Conservation (phyloP, 2,113 vertebrate species). For the Elephantulus edwardii region DNA sequence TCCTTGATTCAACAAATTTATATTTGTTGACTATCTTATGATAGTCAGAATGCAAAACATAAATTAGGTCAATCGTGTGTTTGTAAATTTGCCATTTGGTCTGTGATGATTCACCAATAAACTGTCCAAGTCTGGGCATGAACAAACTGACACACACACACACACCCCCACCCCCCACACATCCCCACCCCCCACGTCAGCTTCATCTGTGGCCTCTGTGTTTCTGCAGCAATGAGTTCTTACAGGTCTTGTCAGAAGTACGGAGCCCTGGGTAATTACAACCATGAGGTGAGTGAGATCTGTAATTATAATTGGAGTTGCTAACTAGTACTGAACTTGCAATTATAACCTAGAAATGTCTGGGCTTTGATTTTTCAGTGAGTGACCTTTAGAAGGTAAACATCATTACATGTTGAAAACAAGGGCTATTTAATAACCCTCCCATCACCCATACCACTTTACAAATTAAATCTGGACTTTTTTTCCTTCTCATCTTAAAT, state of each 20-base stretch:
- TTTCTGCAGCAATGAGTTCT: background rate
- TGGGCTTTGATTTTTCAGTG: conserved; percentile 57
- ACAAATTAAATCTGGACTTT: conserved; percentile 9
- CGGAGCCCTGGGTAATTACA: conserved; percentile 67
- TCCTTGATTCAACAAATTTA: background rate
- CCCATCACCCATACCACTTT: background rate
- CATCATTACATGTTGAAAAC: background rate
- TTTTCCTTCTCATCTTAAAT: conserved; percentile 14
- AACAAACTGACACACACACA: conserved; percentile 27
- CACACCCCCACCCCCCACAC: too few species aligned
- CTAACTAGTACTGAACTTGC: conserved; percentile 58
- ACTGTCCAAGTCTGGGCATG: conserved; percentile 4
- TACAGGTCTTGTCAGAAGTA: conserved; percentile 60
- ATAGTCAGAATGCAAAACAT: background rate
- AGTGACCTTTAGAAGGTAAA: conserved; percentile 57
- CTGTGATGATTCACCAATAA: background rate
- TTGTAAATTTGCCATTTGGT: background rate
- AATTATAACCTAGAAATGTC: conserved; percentile 62
- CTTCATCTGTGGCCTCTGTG: background rate
- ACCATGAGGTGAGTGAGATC: conserved; percentile 53
- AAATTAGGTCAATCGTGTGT: background rate
- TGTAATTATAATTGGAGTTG: conserved; percentile 62
- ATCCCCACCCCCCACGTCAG: background rate
- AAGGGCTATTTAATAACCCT: background rate
- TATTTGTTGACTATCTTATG: too few species aligned